Base-by-base conservation (phyloP, 2,888 invertebrate genomes). In the Cosmopolites sordidus region DNA sequence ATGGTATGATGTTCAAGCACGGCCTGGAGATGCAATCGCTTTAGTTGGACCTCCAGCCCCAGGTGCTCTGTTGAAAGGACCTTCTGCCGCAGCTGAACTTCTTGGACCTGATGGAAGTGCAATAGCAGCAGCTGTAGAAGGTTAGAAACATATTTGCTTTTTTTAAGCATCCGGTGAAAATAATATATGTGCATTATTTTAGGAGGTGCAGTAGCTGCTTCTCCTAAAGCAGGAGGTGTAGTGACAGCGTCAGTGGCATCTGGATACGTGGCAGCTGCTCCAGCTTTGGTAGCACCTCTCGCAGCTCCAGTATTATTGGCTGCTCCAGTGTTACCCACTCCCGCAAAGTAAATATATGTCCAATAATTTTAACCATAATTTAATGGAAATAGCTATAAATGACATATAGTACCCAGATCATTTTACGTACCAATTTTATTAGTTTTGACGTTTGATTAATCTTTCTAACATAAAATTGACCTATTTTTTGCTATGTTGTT, bases 61-160 rank as follows among this genome's bases (percentile, higher is more conserved):
- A 16, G 58, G 58, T 9, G 58, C 59, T 5, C 49, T 59, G 3
- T 46, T 66, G 0, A 48, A 60, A 53, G 65, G 65, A 3, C 66
- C 66, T 12, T 60, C 62, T 14, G 53, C 62, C 3, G 45, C 58
- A 42, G 58, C 66, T 1, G 62, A 59, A 1, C 43, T 65, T 6
- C 48, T 60, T 5, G 68, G 67, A 14, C 64, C 67, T 15, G 66
- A 76, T 78, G 17, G 68, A 66, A 9, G 72, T 74, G 1, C 76
- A 74, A 5, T 72, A 73, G 5, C 71, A 74, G 1, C 74, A 73
- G 11, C 73, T 73, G 11, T 75, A 75, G 48, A 51, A 15, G 60
- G 52, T 52, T 43, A 52, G 39, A 17, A 29, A 37, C 33, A 4
- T 1, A n/a, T 16, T 16, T 16, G 12, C 9, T n/a, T 38, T 16